Base-by-base conservation (phyloP, 2,113 vertebrate species). In the Meleagris gallopavo region DNA sequence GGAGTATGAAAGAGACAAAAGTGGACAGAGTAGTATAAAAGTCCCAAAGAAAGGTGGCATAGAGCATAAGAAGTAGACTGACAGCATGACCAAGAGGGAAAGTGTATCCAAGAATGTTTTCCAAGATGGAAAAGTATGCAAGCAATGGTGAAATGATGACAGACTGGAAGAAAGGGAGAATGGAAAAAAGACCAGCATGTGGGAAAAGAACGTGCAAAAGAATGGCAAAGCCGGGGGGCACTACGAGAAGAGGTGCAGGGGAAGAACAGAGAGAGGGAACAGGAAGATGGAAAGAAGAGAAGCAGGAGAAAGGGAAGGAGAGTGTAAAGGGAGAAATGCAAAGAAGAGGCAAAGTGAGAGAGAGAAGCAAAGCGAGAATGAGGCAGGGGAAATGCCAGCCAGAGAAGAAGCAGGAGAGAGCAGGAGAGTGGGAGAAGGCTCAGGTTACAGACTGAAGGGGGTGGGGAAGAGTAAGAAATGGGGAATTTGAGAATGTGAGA, bases 231-330 rank as follows among this genome's bases (percentile, higher is more conserved):
- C 14, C 8, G 32, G 57, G 19, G n/a, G 13, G 20, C 19, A 34
- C 11, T 34, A 22, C 34, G 22, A 60, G 57, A n/a, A 60, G 57
- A 60, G 32, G 18, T 34, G 11, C 29, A 34, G 11, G 30, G 4
- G 55, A n/a, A n/a, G 19, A 34, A n/a, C 18, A 34, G 57, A 58
- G 32, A n/a, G 57, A 0, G 1, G 13, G 3, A 24, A 9, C 19
- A 65, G 40, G 58, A 17, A 58, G 16, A 80, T 61, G 71, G 5
- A 9, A 20, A 21, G 29, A 55, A 9, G 20, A 18, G 32, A 54
- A 87, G 48, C 41, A 54, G 30, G 25, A 6, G 17, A 54, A 20
- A n/a, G 1, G 15, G 15, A 12, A 34, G 20, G 20, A 60, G n/a
- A 22, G 57, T 34, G 20, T n/a, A 60, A 60, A 34, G 30, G 27